These are phyloP conservation scores for Chromis chromis DNA, from an alignment of 2,797 vertebrate genomes.

Conservation along the genomic window DNA sequence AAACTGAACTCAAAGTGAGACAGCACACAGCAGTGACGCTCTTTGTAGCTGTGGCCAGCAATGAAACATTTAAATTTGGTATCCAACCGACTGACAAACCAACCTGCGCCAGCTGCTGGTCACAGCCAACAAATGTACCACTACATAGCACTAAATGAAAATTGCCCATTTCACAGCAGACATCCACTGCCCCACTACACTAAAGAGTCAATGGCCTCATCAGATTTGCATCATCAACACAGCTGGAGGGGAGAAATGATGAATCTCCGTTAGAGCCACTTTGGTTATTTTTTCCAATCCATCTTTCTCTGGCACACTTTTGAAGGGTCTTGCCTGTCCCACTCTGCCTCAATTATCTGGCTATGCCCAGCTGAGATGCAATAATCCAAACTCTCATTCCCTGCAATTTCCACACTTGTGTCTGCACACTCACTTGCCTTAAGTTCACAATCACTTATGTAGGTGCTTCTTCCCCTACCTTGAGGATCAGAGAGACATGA, in stretches of 20 bases:
- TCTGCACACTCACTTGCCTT: conserved; percentile 78
- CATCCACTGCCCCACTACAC: conserved; percentile 43
- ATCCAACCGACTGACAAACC: conserved; percentile 27
- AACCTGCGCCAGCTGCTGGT: conserved; percentile 32
- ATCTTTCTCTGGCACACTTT: conserved; percentile 75
- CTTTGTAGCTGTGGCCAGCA: neutral
- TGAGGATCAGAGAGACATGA: conserved; percentile 78
- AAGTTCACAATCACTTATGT: conserved; percentile 84
- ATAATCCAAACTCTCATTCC: conserved; percentile 89
- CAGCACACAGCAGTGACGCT: neutral
- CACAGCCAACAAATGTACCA: conserved; percentile 45
- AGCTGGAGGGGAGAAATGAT: conserved; percentile 70
- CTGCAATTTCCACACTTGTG: conserved; percentile 86
- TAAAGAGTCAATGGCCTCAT: conserved; percentile 66
- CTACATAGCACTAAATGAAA: conserved; percentile 57
- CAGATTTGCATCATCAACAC: conserved; percentile 78
- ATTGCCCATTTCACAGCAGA: conserved; percentile 56
- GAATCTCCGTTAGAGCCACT: conserved; percentile 72
- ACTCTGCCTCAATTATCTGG: conserved; percentile 84
- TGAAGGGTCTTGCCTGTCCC: conserved; percentile 78
- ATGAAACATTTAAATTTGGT: conserved; percentile 15
- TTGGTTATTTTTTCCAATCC: conserved; percentile 77
- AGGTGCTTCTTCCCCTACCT: conserved; percentile 78
- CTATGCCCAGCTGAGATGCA: conserved; percentile 86
- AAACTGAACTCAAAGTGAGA: conserved; percentile 16